A percentile compares a stretch with the other conserved stretches of the same genome.
Evolutionary conservation across 2,113 vertebrate genomes (phyloP).

Genomic region (Athene noctua): DNA sequence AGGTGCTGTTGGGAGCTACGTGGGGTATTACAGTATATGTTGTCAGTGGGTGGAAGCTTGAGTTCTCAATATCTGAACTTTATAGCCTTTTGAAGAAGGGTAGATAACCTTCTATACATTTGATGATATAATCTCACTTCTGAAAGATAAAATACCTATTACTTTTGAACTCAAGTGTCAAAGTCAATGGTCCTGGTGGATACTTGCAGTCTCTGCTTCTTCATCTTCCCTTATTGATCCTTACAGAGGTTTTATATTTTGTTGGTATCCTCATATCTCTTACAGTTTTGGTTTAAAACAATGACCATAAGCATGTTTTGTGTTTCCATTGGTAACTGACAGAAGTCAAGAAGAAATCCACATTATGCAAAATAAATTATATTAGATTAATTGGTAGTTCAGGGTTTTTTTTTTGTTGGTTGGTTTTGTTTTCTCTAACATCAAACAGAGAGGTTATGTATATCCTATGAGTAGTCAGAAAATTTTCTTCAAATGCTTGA

Average conservation of each 20-base stretch:
- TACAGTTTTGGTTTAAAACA: neutral
- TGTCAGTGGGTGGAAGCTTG: neutral
- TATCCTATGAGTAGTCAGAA: neutral
- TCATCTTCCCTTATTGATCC: neutral
- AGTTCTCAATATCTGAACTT: neutral
- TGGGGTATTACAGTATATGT: neutral
- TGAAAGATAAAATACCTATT: neutral
- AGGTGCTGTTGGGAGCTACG: neutral
- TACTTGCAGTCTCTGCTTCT: neutral
- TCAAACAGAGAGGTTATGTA: accelerated
- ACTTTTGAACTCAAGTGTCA: neutral
- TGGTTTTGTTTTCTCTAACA: neutral
- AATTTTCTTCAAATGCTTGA: neutral
- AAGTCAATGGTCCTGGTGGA: neutral
- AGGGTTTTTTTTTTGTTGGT: neutral
- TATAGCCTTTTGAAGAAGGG: neutral
- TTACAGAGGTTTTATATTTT: neutral
- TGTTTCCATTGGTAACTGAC: neutral
- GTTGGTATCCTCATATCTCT: neutral
- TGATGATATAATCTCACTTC: neutral
- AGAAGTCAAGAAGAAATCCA: neutral
- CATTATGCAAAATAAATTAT: neutral
- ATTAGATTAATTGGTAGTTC: neutral
- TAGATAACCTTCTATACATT: neutral
- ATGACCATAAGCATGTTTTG: neutral